A percentile compares a stretch with the other conserved stretches of the same genome.
Evolutionary conservation across 2,113 vertebrate genomes (phyloP).

Genomic region (Poeciliopsis retropinna): DNA sequence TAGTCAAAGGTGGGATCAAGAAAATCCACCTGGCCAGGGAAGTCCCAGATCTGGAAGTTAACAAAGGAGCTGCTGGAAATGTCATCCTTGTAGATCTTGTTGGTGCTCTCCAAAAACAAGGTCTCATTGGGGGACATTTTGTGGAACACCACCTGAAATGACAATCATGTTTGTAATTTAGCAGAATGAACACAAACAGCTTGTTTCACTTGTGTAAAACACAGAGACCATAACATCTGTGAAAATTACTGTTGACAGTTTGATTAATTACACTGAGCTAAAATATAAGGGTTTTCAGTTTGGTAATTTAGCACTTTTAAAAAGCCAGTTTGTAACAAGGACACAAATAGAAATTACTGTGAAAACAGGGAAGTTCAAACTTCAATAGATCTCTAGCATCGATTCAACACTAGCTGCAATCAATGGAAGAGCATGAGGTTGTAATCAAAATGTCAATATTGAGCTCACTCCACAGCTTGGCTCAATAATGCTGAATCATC

Average conservation of each 20-base stretch:
- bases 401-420: neutral
- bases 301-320: neutral
- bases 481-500: neutral
- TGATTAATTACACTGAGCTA: neutral
- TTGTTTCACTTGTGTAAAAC: neutral
- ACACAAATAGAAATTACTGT: neutral
- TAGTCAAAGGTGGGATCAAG: constrained; percentile 97
- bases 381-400: neutral
- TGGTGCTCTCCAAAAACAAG: constrained; percentile 97
- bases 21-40: constrained; percentile 98
- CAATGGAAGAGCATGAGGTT: neutral
- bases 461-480: neutral
- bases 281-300: neutral
- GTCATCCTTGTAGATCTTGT: constrained; percentile 99
- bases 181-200: neutral
- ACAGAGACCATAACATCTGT: neutral
- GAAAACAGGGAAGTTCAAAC: neutral
- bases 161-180: neutral
- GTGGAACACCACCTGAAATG: constrained; percentile 93
- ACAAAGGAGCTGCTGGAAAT: constrained; percentile 99
- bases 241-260: neutral
- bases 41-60: constrained; percentile 99
- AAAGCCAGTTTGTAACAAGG: neutral
- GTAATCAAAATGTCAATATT: constrained; percentile 7
- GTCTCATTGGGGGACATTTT: constrained; percentile 99